These are phyloP conservation scores for Scaptomyza pallida DNA, from an alignment of 1,140 invertebrate species.

Conservation along the genomic window DNA sequence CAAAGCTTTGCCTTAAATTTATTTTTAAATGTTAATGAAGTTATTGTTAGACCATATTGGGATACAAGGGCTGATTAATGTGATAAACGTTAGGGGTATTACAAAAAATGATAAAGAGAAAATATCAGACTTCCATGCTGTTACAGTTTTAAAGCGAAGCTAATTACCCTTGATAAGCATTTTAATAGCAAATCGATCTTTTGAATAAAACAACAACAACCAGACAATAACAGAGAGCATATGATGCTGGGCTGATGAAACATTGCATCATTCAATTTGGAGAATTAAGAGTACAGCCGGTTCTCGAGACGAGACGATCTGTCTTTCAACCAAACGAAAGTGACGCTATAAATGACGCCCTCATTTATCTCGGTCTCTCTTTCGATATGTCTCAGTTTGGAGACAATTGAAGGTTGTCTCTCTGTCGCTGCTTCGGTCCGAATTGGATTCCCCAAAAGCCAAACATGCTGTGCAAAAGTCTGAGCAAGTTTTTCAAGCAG, in stretches of 20 bases:
- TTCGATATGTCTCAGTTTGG: not conserved
- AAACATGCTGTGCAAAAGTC: slow-evolving; percentile 41
- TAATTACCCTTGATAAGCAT: slow-evolving; percentile 1
- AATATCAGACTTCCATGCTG: not conserved
- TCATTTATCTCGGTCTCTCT: slow-evolving; percentile 1
- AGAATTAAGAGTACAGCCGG: not conserved
- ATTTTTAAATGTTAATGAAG: no score
- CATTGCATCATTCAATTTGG: slow-evolving; percentile 70
- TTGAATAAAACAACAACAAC: slow-evolving; percentile 7
- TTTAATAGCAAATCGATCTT: not conserved
- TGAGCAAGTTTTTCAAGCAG: slow-evolving; percentile 65
- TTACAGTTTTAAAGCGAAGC: not conserved
- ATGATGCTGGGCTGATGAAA: slow-evolving; percentile 63
- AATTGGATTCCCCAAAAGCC: slow-evolving; percentile 42
- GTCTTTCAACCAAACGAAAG: slow-evolving; percentile 51
- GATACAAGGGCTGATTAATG: slow-evolving; percentile 20
- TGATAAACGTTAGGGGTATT: slow-evolving; percentile 5
- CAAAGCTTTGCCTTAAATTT: no score
- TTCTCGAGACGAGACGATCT: slow-evolving; percentile 20
- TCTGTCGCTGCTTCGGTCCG: slow-evolving; percentile 4
- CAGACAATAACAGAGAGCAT: slow-evolving; percentile 33
- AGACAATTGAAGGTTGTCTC: slow-evolving; percentile 55
- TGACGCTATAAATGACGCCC: slow-evolving; percentile 52
- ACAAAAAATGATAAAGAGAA: not conserved
- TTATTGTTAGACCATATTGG: no score